phyloP scores from a whole-genome alignment of 2,888 invertebrate genomes.

The Metalampra italica region DNA sequence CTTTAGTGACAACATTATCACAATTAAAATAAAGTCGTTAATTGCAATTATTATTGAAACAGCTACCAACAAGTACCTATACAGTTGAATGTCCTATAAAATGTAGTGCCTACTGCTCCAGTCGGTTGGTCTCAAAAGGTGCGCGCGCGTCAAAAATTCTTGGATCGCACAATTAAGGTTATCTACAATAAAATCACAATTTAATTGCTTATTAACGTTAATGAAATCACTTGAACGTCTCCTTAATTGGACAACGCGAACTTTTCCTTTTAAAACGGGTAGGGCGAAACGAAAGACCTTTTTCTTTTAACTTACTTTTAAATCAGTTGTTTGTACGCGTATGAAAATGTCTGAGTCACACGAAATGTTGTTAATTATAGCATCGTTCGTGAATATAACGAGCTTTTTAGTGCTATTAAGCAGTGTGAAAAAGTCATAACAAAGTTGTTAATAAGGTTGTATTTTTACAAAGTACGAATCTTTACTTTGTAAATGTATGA shows the following conservation, averaged over 20 bases:
- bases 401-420: slow-evolving; percentile 29
- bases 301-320: slow-evolving; percentile 15
- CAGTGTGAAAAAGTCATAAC: slow-evolving; percentile 28
- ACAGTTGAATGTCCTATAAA: slow-evolving; percentile 24
- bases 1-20: slow-evolving; percentile 4
- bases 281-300: slow-evolving; percentile 12
- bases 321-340: slow-evolving; percentile 21
- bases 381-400: slow-evolving; percentile 30
- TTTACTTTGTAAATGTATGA: not conserved
- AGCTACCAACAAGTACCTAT: slow-evolving; percentile 9
- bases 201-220: slow-evolving; percentile 57
- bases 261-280: slow-evolving; percentile 15
- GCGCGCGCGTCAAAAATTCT: slow-evolving; percentile 43
- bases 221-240: slow-evolving; percentile 57
- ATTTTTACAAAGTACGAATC: not conserved
- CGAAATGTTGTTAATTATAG: slow-evolving; percentile 34
- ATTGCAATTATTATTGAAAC: slow-evolving; percentile 38
- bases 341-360: slow-evolving; percentile 34
- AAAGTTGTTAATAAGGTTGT: slow-evolving; percentile 5
- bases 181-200: slow-evolving; percentile 60
- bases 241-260: slow-evolving; percentile 48
- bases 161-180: slow-evolving; percentile 49
- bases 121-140: slow-evolving; percentile 4
- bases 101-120: slow-evolving; percentile 16
- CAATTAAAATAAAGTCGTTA: slow-evolving; percentile 50